These are phyloP conservation scores for Apeltes quadracus DNA, from an alignment of 2,113 vertebrate genomes.

Conservation along the genomic window DNA sequence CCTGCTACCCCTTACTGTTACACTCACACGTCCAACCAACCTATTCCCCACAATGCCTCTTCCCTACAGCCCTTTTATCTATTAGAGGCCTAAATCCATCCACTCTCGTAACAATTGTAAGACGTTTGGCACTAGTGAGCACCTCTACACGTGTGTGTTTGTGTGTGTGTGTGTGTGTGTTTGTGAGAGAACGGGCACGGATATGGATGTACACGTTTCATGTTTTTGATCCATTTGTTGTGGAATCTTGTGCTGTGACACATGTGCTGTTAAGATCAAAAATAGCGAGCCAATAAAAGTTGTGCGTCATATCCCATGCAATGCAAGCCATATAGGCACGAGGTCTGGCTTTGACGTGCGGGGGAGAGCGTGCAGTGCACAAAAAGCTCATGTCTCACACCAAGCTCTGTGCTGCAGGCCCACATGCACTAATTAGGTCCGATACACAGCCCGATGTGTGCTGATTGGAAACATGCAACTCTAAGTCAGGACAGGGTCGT, in stretches of 20 bases:
- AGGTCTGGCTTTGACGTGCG: slow-evolving; percentile 76
- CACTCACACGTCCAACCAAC: neutral
- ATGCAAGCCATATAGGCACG: slow-evolving; percentile 60
- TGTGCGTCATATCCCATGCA: slow-evolving; percentile 74
- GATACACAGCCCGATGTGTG: slow-evolving; percentile 75
- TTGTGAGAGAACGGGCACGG: slow-evolving; percentile 16
- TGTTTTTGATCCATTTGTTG: slow-evolving; percentile 68
- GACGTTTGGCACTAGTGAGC: slow-evolving; percentile 43
- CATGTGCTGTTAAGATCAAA: slow-evolving; percentile 74
- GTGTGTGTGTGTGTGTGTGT: slow-evolving; percentile 4
- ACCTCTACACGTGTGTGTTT: neutral
- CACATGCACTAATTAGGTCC: slow-evolving; percentile 75
- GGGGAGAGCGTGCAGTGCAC: slow-evolving; percentile 68
- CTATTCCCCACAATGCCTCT: neutral
- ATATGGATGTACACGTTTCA: slow-evolving; percentile 49
- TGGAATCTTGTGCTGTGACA: slow-evolving; percentile 71
- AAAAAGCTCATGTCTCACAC: slow-evolving; percentile 74
- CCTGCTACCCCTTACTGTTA: neutral
- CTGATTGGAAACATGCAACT: slow-evolving; percentile 77
- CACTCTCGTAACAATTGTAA: slow-evolving; percentile 24
- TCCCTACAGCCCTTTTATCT: slow-evolving; percentile 21
- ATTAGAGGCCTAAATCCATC: slow-evolving; percentile 27
- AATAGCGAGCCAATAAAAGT: slow-evolving; percentile 65
- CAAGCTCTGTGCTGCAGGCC: slow-evolving; percentile 69
- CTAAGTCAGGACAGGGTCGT: slow-evolving; percentile 68